Evolutionary conservation across 2,888 invertebrate species (phyloP), one percentile per base, ranked within the genome.

Genomic region (Xestia xanthographa): DNA sequence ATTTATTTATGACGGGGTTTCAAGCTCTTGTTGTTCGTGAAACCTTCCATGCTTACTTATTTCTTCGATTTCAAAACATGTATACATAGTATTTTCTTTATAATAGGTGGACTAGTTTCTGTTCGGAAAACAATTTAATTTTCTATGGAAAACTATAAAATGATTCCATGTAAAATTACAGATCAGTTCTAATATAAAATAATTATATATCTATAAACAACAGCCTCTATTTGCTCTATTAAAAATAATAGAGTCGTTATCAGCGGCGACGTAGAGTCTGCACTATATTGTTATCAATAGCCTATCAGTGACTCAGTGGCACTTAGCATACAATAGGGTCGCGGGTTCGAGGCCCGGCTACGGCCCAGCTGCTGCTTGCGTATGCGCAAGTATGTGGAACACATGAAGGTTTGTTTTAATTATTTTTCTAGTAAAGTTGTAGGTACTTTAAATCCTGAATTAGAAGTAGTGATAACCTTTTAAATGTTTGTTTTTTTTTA

Each of bases 271-370:
- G 56, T 6, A 12, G 11, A 65, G 86, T 87, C 86, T 86, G 70
- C 74, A 66, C 48, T 65, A 71, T 34, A 72, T 53, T 71, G 22
- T 66, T 80, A 81, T 83, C 82, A 77, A 56, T 73, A 72, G 68
- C 60, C 75, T 77, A 81, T 60, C 83, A 83, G 85, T 91, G 91
- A 92, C 78, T 92, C 91, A 92, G 88, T 88, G 82, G 83, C 68
- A 78, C 78, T 92, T 93, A 90, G 87, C 93, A 93, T 92, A 93
- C 94, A 94, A 93, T 93, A 81, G 78, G 92, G 93, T 92, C 92
- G 88, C 87, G 86, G 89, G 93, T 92, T 93, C 91, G 90, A 90
- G 86, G 86, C 86, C 86, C 80, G 58, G 80, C 69, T 67, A 74
- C 67, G 74, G 65, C 75, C 83, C 83, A 77, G 79, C 68, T 85